phyloP scores from a whole-genome alignment of 2,888 invertebrate species.

The Drosophila sordidula region DNA sequence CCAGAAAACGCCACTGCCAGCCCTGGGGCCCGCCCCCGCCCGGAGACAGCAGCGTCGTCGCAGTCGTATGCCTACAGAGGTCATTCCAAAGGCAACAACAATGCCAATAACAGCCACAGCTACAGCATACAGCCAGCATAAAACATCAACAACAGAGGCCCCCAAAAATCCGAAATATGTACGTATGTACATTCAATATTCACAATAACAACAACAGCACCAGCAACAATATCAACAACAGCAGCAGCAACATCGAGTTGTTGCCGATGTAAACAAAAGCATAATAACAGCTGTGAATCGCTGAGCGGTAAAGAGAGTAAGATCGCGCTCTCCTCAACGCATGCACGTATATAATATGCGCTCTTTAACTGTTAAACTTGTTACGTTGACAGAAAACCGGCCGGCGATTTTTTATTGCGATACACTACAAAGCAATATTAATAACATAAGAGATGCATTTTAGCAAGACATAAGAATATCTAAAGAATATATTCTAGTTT shows the following conservation, averaged over 20 bases:
- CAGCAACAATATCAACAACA: neutral
- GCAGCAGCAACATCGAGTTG: constrained; percentile 48
- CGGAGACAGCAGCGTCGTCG: constrained; percentile 7
- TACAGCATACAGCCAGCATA: constrained; percentile 47
- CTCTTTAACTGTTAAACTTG: constrained; percentile 77
- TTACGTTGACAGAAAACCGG: constrained; percentile 75
- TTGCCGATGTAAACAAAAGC: constrained; percentile 72
- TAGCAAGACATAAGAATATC: neutral
- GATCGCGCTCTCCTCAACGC: constrained; percentile 20
- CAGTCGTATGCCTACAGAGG: constrained; percentile 76
- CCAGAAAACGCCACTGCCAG: constrained; percentile 31
- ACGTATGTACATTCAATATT: constrained; percentile 28
- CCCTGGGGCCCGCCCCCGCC: constrained; percentile 11
- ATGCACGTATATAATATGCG: constrained; percentile 13
- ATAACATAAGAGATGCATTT: neutral
- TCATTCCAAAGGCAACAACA: constrained; percentile 83
- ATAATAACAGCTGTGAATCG: constrained; percentile 63
- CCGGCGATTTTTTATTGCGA: constrained; percentile 65
- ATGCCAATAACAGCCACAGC: constrained; percentile 54
- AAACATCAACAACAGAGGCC: constrained; percentile 46
- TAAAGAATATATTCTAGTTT: too few relatives aligned
- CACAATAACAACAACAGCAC: constrained; percentile 31
- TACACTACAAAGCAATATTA: constrained; percentile 26
- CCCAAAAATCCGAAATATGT: constrained; percentile 37
- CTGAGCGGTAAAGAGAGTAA: constrained; percentile 41